Percentiles rank a stretch among this genome's conserved stretches.
Evolutionary conservation across 2,888 invertebrate genomes (phyloP).

Genomic region (Polymixis lichenea): DNA sequence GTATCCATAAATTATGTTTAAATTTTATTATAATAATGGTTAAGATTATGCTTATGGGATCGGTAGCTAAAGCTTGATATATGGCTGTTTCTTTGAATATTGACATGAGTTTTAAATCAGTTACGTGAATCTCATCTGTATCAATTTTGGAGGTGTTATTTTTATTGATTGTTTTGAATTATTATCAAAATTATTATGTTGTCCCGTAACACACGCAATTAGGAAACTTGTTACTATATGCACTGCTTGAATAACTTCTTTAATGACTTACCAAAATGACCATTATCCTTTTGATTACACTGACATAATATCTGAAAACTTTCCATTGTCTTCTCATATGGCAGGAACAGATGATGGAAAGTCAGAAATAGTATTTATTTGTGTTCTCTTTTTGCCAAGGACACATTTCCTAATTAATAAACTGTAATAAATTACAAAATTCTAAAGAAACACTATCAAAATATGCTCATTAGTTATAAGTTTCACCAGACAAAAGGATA

Average conservation of each 20-base stretch:
- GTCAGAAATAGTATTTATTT: no score
- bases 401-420: neutral
- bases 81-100: slow-evolving; percentile 25
- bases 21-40: slow-evolving; percentile 28
- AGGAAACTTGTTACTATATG: neutral
- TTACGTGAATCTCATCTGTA: slow-evolving; percentile 4
- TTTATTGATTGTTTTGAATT: neutral
- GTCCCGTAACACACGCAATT: neutral
- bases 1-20: slow-evolving; percentile 36
- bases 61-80: slow-evolving; percentile 11
- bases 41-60: slow-evolving; percentile 23
- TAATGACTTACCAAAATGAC: neutral
- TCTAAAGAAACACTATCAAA: slow-evolving; percentile 3
- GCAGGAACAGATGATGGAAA: no score
- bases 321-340: neutral
- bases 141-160: neutral
- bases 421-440: neutral
- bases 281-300: neutral
- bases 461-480: slow-evolving; percentile 19
- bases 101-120: neutral
- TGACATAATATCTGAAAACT: neutral
- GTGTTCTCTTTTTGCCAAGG: neutral
- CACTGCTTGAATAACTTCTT: neutral
- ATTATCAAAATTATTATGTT: neutral
- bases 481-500: slow-evolving; percentile 47